These are phyloP conservation scores for Macrocentrus cingulum DNA, from an alignment of 1,140 invertebrate genomes.

Conservation along the genomic window DNA sequence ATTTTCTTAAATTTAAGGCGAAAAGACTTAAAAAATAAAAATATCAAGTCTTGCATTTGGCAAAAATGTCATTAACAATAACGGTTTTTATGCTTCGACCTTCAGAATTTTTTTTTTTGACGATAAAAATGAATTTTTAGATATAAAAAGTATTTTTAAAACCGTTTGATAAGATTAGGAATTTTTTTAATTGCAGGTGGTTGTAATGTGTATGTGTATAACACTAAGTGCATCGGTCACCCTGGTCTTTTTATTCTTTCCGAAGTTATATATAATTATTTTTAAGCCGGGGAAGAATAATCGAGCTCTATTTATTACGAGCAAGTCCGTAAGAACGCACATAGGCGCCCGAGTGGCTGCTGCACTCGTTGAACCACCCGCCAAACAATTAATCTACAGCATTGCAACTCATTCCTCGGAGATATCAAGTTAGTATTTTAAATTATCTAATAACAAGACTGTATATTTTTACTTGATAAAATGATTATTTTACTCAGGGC, in stretches of 20 bases:
- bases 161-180: no score
- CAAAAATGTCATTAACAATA: no score
- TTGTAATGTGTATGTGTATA: slow-evolving; percentile 73
- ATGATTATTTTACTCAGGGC: slow-evolving; percentile 1
- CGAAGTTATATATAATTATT: slow-evolving; percentile 79
- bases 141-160: no score
- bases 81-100: no score
- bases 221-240: slow-evolving; percentile 75
- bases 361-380: slow-evolving; percentile 18
- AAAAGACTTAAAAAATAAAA: no score
- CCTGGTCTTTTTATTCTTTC: slow-evolving; percentile 76
- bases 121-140: no score
- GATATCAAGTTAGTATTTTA: slow-evolving; percentile 8
- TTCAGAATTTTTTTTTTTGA: no score
- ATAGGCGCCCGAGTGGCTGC: slow-evolving; percentile 60
- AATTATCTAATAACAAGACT: not conserved
- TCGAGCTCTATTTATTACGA: slow-evolving; percentile 75
- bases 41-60: no score
- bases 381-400: slow-evolving; percentile 38
- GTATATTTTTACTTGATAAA: not conserved
- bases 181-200: slow-evolving; percentile 54
- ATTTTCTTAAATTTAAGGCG: no score
- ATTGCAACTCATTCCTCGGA: slow-evolving; percentile 24
- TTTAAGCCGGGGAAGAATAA: slow-evolving; percentile 78
- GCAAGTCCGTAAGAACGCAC: slow-evolving; percentile 77